phyloP scores from a whole-genome alignment of 2,888 invertebrate genomes.

The Drosophila meridionalis region DNA sequence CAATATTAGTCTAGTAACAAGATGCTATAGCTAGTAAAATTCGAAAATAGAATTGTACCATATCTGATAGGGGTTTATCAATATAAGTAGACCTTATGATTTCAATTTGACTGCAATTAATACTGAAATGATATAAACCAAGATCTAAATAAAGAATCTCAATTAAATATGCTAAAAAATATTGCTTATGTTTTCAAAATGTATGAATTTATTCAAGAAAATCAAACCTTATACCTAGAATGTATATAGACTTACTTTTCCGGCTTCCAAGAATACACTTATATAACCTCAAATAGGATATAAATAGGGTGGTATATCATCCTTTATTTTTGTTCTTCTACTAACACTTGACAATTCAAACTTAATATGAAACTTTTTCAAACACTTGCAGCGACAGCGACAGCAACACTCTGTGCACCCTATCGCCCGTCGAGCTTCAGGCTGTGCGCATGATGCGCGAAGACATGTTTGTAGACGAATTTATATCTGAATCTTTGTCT shows the following conservation, averaged over 20 bases:
- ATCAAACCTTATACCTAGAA: too few relatives aligned
- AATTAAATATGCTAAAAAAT: too few relatives aligned
- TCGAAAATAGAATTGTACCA: neutral
- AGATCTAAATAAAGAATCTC: too few relatives aligned
- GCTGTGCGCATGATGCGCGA: slow-evolving; percentile 66
- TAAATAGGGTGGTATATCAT: too few relatives aligned
- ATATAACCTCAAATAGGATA: too few relatives aligned
- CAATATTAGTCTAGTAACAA: neutral
- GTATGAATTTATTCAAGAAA: too few relatives aligned
- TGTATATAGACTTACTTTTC: too few relatives aligned
- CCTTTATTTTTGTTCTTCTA: neutral
- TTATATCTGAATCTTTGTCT: slow-evolving; percentile 12
- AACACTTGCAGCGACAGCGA: slow-evolving; percentile 47
- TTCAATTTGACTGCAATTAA: neutral
- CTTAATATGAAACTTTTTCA: slow-evolving; percentile 18
- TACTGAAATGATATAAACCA: too few relatives aligned
- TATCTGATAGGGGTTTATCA: neutral
- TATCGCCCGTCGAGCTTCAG: slow-evolving; percentile 61
- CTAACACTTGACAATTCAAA: neutral
- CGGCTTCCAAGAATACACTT: too few relatives aligned
- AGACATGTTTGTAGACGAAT: slow-evolving; percentile 69
- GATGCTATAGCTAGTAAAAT: neutral
- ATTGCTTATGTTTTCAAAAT: too few relatives aligned
- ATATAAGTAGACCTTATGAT: neutral
- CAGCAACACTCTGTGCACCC: slow-evolving; percentile 40